Evolutionary conservation across 2,888 invertebrate species (phyloP).

Genomic region (Lasioglossum oenotherae): DNA sequence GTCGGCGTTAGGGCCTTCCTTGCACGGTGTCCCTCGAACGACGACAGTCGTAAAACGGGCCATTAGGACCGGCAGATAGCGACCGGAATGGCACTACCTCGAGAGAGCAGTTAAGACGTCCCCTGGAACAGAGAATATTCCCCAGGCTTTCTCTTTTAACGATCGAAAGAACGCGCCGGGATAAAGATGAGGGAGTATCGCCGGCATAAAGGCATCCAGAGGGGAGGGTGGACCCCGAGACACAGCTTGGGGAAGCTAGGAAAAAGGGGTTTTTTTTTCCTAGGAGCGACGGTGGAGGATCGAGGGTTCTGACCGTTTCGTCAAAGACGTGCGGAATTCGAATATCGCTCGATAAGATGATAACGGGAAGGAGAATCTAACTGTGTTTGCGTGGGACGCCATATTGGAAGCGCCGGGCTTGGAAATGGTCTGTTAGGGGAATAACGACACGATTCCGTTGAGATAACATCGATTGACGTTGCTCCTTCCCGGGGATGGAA

Average conservation of each 20-base stretch:
- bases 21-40: constrained; percentile 40
- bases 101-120: constrained; percentile 35
- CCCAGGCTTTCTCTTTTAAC: constrained; percentile 45
- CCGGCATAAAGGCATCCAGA: constrained; percentile 49
- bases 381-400: background rate
- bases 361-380: background rate
- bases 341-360: constrained; percentile 15
- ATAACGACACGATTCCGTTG: background rate
- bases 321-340: constrained; percentile 4
- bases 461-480: background rate
- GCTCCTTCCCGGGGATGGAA: background rate
- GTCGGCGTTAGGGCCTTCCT: background rate
- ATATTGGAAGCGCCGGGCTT: background rate
- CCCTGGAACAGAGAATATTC: constrained; percentile 18
- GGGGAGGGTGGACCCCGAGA: background rate
- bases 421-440: constrained; percentile 30
- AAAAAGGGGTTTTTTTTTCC: too few species aligned
- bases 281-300: background rate
- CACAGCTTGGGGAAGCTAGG: constrained; percentile 13
- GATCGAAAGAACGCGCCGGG: constrained; percentile 42
- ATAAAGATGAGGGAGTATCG: constrained; percentile 61
- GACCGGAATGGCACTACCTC: constrained; percentile 35
- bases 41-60: constrained; percentile 72
- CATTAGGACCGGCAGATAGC: constrained; percentile 61
- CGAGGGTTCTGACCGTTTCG: background rate